phyloP scores from a whole-genome alignment of 1,140 invertebrate genomes.

The Philopotamus ludificatus region DNA sequence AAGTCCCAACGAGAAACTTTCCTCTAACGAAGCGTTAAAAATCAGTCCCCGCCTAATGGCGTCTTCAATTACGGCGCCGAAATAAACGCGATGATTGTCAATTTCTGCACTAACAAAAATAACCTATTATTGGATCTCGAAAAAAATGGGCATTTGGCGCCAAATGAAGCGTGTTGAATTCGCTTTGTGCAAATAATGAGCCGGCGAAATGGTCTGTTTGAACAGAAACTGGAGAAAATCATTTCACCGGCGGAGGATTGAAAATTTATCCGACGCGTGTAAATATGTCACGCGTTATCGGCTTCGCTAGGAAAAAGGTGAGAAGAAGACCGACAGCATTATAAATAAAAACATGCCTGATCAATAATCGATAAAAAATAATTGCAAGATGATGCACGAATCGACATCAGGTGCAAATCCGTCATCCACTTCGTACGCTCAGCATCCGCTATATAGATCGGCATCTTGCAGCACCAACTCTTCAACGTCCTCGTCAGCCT shows the following conservation, averaged over 20 bases:
- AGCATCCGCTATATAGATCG: constrained; percentile 33
- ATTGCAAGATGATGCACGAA: constrained; percentile 37
- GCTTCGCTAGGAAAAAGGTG: not conserved
- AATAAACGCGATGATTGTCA: constrained; percentile 21
- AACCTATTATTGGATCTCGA: constrained; percentile 14
- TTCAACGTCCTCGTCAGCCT: constrained; percentile 25
- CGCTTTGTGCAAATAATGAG: constrained; percentile 19
- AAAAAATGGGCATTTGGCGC: constrained; percentile 30
- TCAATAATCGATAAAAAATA: not conserved
- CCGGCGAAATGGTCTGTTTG: not conserved
- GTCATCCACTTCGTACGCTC: constrained; percentile 35
- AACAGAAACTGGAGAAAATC: not conserved
- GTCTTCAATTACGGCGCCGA: constrained; percentile 32
- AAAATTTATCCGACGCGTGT: not conserved
- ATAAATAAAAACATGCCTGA: not conserved
- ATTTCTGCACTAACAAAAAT: constrained; percentile 31
- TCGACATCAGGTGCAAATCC: constrained; percentile 37
- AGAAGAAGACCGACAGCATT: not conserved
- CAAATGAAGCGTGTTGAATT: constrained; percentile 35
- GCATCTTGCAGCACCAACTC: constrained; percentile 25
- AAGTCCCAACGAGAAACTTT: not conserved
- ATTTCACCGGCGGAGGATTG: not conserved
- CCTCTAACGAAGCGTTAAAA: constrained; percentile 29
- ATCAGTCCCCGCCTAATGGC: constrained; percentile 30
- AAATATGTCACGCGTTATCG: not conserved